Base-by-base conservation (phyloP, 2,113 vertebrate species). In the Entomyzon cyanotis region DNA sequence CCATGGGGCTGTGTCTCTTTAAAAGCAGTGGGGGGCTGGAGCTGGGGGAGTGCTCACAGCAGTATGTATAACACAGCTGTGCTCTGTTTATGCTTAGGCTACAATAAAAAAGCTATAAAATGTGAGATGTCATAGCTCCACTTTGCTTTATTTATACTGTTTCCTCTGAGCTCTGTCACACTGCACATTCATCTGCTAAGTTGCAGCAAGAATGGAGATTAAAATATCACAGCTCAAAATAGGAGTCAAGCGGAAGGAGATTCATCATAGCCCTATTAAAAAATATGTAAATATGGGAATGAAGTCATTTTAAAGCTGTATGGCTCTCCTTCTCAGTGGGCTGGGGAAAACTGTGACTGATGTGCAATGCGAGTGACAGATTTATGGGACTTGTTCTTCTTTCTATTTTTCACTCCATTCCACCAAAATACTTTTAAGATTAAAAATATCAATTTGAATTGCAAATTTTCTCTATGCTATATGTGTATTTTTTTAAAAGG, bases 91-190 rank as follows among this genome's bases (percentile, higher is more conserved):
- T 98, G 97, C 98, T 98, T 97, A 96, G 96, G 97, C 97, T 98
- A 98, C 98, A 98, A 98, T 98, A 98, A 98, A 98, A 98, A 98
- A 97, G 98, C 98, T 98, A 98, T 98, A 98, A 98, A 98, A 98
- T 98, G 97, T 97, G 98, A 98, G 98, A 98, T 98, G 98, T 98
- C 98, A 98, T 98, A 97, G 97, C 98, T 97, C 98, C 98, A 98
- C 98, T 98, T 98, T 97, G 97, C 98, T 98, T 97, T 98, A 98
- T 98, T 98, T 98, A 98, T 98, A 98, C 98, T 97, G 95, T 98
- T 98, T 98, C 98, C 98, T 98, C 98, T 97, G 98, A 98, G 98
- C 97, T 98, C 97, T 98, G 97, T 98, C 98, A 98, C 98, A 98
- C 97, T 87, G 97, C 95, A 97, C 98, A 98, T 98, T 98, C 97